Conservation (phyloP, 2,888 invertebrate genomes). For the Himalopsyche japonica region DNA sequence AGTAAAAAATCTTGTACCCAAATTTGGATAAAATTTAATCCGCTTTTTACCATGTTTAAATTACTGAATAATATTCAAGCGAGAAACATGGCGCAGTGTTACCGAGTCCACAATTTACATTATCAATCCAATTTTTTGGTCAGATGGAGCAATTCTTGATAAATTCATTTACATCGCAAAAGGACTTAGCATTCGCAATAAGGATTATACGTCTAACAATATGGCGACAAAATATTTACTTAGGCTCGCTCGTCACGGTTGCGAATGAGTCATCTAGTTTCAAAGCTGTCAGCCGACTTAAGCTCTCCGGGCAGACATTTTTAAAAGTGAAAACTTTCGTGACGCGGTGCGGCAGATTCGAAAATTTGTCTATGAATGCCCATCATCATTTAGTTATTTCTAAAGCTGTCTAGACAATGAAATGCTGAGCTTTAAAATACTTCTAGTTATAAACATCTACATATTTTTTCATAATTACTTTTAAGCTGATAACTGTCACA, state of each 20-base stretch:
- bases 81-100: no score
- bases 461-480: no score
- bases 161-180: slow-evolving; percentile 21
- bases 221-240: slow-evolving; percentile 24
- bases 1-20: no score
- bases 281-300: neutral
- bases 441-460: no score
- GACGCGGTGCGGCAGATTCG: neutral
- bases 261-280: neutral
- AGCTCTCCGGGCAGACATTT: neutral
- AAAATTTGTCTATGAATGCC: neutral
- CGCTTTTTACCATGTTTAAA: no score
- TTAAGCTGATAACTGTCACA: no score
- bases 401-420: neutral
- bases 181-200: slow-evolving; percentile 23
- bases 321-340: neutral
- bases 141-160: neutral
- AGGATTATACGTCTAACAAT: slow-evolving; percentile 25
- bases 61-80: no score
- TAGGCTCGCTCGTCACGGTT: neutral
- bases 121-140: neutral
- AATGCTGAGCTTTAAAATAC: neutral
- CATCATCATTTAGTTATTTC: neutral
- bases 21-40: no score
- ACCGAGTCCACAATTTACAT: neutral